Evolutionary conservation across 2,888 invertebrate species (phyloP).

Genomic region (Pachydiplax longipennis): DNA sequence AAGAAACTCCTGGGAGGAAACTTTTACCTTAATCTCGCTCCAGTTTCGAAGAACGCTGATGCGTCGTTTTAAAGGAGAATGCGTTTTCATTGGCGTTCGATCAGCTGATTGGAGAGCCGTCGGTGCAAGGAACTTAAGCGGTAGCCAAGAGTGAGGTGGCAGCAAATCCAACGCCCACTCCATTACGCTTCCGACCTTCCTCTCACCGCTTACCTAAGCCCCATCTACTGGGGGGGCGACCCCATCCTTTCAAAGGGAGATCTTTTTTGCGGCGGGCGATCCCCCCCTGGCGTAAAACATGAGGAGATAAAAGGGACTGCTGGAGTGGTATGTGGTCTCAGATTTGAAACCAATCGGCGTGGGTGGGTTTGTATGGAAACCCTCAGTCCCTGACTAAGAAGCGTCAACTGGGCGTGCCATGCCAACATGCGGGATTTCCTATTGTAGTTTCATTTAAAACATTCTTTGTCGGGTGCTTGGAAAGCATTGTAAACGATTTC

Average conservation of each 20-base stretch:
- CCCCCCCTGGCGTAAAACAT: background rate
- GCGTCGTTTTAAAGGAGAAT: too few species aligned
- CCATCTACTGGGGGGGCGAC: background rate
- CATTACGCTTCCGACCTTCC: background rate
- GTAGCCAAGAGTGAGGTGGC: background rate
- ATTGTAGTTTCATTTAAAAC: too few species aligned
- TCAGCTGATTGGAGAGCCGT: slow-evolving; percentile 5
- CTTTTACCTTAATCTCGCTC: too few species aligned
- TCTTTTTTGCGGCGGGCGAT: background rate
- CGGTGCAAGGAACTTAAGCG: slow-evolving; percentile 21
- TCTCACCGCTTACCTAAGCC: background rate
- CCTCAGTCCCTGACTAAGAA: too few species aligned
- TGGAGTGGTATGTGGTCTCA: background rate
- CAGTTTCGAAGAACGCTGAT: too few species aligned
- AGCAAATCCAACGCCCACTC: slow-evolving; percentile 8
- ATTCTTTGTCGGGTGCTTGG: too few species aligned
- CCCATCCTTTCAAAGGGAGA: background rate
- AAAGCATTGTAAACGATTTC: too few species aligned
- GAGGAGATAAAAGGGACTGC: background rate
- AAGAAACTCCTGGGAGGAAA: too few species aligned
- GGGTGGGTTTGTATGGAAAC: background rate
- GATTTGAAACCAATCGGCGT: too few species aligned
- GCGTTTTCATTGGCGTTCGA: background rate
- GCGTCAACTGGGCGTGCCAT: too few species aligned
- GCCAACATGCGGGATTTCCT: too few species aligned